phyloP scores from a whole-genome alignment of 2,113 vertebrate genomes.

The Hydrochoerus hydrochaeris region DNA sequence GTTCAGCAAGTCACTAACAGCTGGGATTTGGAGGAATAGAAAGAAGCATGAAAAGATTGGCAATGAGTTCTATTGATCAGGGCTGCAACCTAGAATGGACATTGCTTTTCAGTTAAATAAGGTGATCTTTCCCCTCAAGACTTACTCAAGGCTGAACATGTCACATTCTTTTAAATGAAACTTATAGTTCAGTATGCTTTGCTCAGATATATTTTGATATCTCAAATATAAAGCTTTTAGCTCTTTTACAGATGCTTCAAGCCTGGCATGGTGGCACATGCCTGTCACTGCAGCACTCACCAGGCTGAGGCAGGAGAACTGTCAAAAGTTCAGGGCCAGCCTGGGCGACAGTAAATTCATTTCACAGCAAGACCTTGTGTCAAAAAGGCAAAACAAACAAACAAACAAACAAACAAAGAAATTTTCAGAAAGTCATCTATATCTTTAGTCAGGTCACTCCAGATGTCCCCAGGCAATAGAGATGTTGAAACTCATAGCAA shows the following conservation, averaged over 20 bases:
- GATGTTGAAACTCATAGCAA: not conserved
- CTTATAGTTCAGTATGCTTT: not conserved
- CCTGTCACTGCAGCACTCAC: not conserved
- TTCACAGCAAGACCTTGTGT: not conserved
- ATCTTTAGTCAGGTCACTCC: not conserved
- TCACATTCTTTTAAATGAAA: not conserved
- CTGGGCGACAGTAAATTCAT: not conserved
- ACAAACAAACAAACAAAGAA: not conserved
- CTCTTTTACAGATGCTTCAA: not conserved
- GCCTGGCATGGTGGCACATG: not conserved
- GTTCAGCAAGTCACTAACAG: not conserved
- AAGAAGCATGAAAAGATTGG: not conserved
- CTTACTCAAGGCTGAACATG: not conserved
- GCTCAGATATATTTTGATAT: not conserved
- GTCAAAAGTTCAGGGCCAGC: not conserved
- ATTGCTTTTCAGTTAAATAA: not conserved
- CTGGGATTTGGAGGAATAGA: constrained; percentile 37
- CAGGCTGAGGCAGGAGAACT: not conserved
- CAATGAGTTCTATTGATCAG: not conserved
- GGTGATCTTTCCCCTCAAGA: not conserved
- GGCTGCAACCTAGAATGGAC: not conserved
- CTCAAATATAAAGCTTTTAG: not conserved
- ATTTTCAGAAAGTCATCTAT: not conserved
- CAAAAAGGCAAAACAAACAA: not conserved
- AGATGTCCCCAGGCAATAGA: constrained; percentile 46